Conservation (phyloP, 92 coral and sea anemone genomes). For the Porites divaricata region DNA sequence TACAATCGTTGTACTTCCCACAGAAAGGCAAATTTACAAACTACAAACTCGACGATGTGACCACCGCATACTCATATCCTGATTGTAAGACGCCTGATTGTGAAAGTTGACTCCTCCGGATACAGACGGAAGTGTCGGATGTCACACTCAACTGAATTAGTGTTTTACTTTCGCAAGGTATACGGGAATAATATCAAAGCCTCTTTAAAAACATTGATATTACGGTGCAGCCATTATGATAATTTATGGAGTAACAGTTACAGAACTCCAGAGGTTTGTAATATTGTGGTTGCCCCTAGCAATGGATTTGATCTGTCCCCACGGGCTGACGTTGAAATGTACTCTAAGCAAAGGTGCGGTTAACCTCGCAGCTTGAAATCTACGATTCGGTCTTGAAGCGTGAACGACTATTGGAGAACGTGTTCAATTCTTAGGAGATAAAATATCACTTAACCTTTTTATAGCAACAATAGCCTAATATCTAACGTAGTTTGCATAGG, state of each 20-base stretch:
- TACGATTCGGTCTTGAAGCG: no score
- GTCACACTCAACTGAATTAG: no score
- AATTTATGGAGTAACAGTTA: neutral
- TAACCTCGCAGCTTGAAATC: no score
- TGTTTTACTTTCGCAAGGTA: neutral
- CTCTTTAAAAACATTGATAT: neutral
- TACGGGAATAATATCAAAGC: neutral
- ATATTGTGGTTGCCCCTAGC: neutral
- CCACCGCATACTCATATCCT: neutral
- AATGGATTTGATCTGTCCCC: neutral
- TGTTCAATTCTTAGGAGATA: no score
- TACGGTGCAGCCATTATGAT: neutral
- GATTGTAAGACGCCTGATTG: neutral
- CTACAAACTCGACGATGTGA: neutral
- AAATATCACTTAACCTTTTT: no score
- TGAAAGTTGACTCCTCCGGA: neutral
- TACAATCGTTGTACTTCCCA: neutral
- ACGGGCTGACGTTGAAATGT: neutral
- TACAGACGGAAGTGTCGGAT: neutral
- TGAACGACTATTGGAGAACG: no score
- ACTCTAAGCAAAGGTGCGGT: neutral
- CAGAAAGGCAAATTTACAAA: constrained; percentile 31
- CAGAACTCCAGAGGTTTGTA: neutral
- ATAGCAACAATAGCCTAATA: no score
- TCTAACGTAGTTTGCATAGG: no score